These are phyloP conservation scores for Gymnothorax reevesii DNA, from an alignment of 2,797 vertebrate species.

Conservation along the genomic window DNA sequence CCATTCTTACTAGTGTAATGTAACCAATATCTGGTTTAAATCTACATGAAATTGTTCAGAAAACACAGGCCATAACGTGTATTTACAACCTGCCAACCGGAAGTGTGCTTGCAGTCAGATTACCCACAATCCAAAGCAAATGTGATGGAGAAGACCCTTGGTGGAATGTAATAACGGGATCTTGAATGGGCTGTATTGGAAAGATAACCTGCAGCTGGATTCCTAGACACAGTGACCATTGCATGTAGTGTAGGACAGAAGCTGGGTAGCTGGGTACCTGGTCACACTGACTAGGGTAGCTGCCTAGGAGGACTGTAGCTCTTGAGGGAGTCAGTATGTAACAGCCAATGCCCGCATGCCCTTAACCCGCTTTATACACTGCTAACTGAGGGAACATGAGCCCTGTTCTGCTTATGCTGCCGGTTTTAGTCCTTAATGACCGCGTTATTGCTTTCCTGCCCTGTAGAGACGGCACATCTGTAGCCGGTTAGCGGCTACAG, in stretches of 20 bases:
- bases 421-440: conserved; percentile 39
- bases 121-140: too few relatives aligned
- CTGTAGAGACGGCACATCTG: conserved; percentile 66
- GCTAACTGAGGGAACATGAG: conserved; percentile 16
- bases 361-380: neutral
- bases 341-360: neutral
- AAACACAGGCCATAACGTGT: too few relatives aligned
- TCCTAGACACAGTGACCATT: neutral
- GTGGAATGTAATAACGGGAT: neutral
- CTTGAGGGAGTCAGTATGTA: neutral
- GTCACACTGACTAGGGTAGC: conserved; percentile 48
- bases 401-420: conserved; percentile 41
- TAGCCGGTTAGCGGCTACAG: conserved; percentile 51
- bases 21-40: too few relatives aligned
- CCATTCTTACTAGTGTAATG: too few relatives aligned
- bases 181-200: neutral
- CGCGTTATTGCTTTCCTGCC: conserved; percentile 46
- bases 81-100: too few relatives aligned
- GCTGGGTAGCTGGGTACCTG: neutral
- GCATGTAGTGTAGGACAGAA: neutral
- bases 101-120: too few relatives aligned
- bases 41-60: too few relatives aligned
- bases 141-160: too few relatives aligned
- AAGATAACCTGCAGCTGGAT: neutral
- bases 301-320: conserved; percentile 42